Conservation (phyloP, 2,797 vertebrate species). For the Brachymystax lenok region DNA sequence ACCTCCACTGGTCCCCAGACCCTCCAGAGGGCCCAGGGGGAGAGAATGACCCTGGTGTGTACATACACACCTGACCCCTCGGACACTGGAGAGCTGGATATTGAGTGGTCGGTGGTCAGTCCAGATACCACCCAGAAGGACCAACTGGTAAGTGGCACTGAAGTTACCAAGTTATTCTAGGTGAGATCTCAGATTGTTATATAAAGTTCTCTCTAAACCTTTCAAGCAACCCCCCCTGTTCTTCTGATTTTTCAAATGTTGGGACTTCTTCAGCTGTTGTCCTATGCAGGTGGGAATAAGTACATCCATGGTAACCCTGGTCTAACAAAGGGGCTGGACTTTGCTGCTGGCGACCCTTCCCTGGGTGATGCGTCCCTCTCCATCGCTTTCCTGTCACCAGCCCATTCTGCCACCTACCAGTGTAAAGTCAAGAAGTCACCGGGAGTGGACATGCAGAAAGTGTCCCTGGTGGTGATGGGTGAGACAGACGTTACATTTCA, state of each 20-base stretch:
- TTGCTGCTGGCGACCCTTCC: slow-evolving; percentile 79
- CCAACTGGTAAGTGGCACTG: slow-evolving; percentile 76
- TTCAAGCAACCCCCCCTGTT: not conserved
- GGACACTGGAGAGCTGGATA: slow-evolving; percentile 85
- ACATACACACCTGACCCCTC: slow-evolving; percentile 72
- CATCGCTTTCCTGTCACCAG: slow-evolving; percentile 73
- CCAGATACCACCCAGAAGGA: slow-evolving; percentile 81
- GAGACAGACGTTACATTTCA: slow-evolving; percentile 29
- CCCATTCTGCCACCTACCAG: slow-evolving; percentile 85
- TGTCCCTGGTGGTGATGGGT: slow-evolving; percentile 87
- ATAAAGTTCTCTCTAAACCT: not conserved
- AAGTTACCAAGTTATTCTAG: not conserved
- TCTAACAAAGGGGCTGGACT: slow-evolving; percentile 76
- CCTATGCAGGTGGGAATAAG: slow-evolving; percentile 78
- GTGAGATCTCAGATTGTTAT: not conserved
- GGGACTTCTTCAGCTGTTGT: slow-evolving; percentile 77
- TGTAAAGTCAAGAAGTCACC: slow-evolving; percentile 91
- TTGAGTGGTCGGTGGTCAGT: slow-evolving; percentile 86
- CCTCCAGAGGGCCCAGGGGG: slow-evolving; percentile 80
- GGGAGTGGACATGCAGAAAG: slow-evolving; percentile 79
- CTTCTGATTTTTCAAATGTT: not conserved
- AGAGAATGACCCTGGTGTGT: slow-evolving; percentile 79
- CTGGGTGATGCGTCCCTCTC: slow-evolving; percentile 84
- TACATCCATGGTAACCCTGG: slow-evolving; percentile 67
- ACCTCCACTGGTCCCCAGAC: slow-evolving; percentile 76